phyloP scores from a whole-genome alignment of 2,113 vertebrate genomes.

The Uria lomvia region DNA sequence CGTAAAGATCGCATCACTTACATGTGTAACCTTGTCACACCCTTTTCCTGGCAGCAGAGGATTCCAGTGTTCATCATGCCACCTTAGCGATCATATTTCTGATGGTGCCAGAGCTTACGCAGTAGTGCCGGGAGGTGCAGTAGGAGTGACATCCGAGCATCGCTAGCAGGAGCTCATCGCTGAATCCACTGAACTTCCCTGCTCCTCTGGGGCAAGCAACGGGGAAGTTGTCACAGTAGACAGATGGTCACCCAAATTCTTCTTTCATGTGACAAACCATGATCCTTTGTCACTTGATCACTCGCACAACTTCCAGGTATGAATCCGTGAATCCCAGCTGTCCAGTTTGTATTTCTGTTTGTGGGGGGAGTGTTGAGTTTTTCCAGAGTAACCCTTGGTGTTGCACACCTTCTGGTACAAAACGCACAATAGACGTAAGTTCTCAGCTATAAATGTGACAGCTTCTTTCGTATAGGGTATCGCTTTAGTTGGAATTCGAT shows the following conservation, averaged over 20 bases:
- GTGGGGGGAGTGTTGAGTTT: neutral
- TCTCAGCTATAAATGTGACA: neutral
- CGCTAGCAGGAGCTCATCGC: neutral
- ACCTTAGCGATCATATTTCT: fast-evolving
- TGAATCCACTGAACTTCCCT: neutral
- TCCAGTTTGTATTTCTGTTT: neutral
- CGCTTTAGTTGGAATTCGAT: neutral
- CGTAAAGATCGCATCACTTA: neutral
- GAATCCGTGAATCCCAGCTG: neutral
- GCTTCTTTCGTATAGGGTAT: neutral
- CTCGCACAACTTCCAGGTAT: neutral
- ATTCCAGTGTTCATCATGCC: neutral
- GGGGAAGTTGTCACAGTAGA: neutral
- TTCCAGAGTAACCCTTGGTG: neutral
- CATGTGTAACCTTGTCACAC: neutral
- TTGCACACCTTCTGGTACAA: neutral
- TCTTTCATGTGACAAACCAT: neutral
- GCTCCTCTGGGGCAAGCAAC: neutral
- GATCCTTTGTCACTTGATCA: neutral
- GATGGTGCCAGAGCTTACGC: neutral
- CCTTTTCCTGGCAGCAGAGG: neutral
- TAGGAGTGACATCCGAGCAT: neutral
- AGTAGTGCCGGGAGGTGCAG: neutral
- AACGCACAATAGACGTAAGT: fast-evolving
- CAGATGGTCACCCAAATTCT: neutral